Conservation (phyloP, 53 echinoderm and acorn worm species). For the Paracentrotus lividus region DNA sequence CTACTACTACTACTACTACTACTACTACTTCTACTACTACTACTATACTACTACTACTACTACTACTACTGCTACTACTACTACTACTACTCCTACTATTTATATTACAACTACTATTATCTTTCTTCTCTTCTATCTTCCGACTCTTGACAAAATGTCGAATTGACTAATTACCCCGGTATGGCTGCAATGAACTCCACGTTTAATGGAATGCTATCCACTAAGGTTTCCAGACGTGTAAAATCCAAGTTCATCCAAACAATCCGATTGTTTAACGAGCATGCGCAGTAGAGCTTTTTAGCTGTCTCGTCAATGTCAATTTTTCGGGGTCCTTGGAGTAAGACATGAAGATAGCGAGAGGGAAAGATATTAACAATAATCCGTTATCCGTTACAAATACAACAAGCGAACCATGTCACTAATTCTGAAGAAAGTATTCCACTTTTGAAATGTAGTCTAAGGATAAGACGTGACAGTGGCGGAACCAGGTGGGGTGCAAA, state of each 20-base stretch:
- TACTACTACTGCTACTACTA: slow-evolving; percentile 51
- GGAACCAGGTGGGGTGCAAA: too few species aligned
- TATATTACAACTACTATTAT: slow-evolving; percentile 37
- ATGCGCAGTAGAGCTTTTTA: not conserved
- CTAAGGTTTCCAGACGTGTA: not conserved
- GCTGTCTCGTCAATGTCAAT: slow-evolving; percentile 21
- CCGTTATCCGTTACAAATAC: too few species aligned
- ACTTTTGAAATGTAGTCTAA: too few species aligned
- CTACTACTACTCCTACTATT: too few species aligned
- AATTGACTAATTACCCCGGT: not conserved
- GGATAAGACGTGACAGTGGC: too few species aligned
- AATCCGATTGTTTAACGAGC: not conserved
- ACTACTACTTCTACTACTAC: slow-evolving; percentile 53
- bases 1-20: slow-evolving; percentile 57
- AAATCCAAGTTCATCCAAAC: not conserved
- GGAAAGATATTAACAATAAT: too few species aligned
- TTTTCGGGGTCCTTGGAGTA: not conserved
- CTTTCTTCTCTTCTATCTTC: too few species aligned
- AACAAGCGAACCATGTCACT: too few species aligned
- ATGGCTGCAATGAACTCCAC: slow-evolving; percentile 4
- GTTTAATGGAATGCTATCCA: not conserved
- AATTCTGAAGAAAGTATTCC: too few species aligned
- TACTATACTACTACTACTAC: too few species aligned
- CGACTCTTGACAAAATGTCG: too few species aligned
- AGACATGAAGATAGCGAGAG: too few species aligned